Evolutionary conservation across 2,113 vertebrate genomes (phyloP), one percentile per base, ranked within the genome.

Genomic region (Coturnix japonica): DNA sequence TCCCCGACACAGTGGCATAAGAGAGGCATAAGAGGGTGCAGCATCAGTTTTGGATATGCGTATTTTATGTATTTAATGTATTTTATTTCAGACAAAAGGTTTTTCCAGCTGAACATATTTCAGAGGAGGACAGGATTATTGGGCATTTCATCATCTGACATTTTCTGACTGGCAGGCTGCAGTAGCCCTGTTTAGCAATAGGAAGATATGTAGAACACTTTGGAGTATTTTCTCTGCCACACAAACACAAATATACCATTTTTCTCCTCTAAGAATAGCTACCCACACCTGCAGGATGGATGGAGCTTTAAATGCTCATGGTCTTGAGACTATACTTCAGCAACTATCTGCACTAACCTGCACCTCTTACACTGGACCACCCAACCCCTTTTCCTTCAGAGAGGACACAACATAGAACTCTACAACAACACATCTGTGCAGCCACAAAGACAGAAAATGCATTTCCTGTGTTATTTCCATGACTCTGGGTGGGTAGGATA

Each of bases 201-300:
- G n/a, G 47, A 82, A 53, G 28, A 65, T 20, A 70, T 53, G 20
- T 44, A 11, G 49, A 82, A 82, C 6, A 15, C 41, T 63, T 91
- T 31, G 43, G 33, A 77, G 21, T 25, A 47, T 59, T 66, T 44
- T 65, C 7, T 28, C 33, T 54, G 28, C 11, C 26, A 72, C 69
- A 49, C 13, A 76, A 84, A 86, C 65, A 39, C 8, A 8, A 6
- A 3, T 7, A 11, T 14, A 23, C 3, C 66, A 16, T 22, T 73
- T 84, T 66, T 66, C 31, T 72, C 26, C 49, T 46, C 1, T 1
- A 57, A 84, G 90, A 76, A 49, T 31, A 73, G 21, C 63, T 31
- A 63, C 10, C 26, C 28, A 30, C n/a, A 35, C 2, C 0, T 12
- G 13, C 4, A 23, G 51, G 26, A 5, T 47, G 31, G 8, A 43